phyloP scores from a whole-genome alignment of 2,113 vertebrate genomes.

The Pelodiscus sinensis region DNA sequence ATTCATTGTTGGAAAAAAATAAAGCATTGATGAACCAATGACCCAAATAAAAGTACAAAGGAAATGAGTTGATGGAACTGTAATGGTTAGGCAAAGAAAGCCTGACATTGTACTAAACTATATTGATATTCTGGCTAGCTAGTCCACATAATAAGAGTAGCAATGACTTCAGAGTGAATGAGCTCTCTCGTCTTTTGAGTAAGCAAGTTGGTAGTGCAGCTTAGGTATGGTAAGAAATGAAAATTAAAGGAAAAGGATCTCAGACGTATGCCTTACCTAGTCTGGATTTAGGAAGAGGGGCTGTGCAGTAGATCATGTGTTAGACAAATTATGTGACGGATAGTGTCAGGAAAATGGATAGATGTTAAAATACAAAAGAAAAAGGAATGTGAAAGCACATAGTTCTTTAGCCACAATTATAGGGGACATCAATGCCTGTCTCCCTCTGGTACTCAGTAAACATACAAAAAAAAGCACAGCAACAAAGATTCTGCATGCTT shows the following conservation, averaged over 20 bases:
- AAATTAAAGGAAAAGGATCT: neutral
- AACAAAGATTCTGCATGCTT: conserved; percentile 58
- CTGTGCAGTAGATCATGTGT: neutral
- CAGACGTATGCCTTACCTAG: neutral
- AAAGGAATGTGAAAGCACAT: neutral
- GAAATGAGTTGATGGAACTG: neutral
- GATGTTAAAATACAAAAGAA: neutral
- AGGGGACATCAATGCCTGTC: neutral
- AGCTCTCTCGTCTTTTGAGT: neutral
- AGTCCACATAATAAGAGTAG: neutral
- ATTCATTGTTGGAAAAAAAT: conserved; percentile 35
- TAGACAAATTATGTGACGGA: neutral
- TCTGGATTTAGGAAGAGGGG: neutral
- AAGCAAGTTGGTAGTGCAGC: neutral
- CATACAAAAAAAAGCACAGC: neutral
- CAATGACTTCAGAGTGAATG: neutral
- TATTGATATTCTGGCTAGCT: neutral
- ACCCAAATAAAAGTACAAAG: neutral
- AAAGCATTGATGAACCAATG: neutral
- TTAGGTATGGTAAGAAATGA: neutral
- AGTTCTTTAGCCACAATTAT: neutral
- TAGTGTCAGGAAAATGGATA: neutral
- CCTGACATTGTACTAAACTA: neutral
- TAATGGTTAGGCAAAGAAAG: neutral
- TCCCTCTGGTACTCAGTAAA: neutral